These are phyloP conservation scores for Linnaemya tessellans DNA, from an alignment of 2,888 invertebrate genomes.

Conservation along the genomic window DNA sequence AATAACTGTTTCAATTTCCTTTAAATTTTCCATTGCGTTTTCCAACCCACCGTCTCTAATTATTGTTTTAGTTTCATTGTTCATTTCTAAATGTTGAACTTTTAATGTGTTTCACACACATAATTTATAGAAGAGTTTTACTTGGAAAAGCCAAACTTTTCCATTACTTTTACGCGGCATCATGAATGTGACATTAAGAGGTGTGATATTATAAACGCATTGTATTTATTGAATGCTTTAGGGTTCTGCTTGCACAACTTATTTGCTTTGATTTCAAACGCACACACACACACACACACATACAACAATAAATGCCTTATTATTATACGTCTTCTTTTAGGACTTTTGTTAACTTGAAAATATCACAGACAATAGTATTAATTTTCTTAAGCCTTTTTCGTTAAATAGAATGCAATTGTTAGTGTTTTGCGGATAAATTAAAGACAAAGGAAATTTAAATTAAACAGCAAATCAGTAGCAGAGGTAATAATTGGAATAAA, in stretches of 20 bases:
- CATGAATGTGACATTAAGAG: slow-evolving; percentile 69
- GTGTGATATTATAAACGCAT: slow-evolving; percentile 64
- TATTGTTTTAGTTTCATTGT: slow-evolving; percentile 27
- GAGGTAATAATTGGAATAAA: not conserved
- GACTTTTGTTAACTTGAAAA: slow-evolving; percentile 29
- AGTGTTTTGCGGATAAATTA: not conserved
- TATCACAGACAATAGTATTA: slow-evolving; percentile 51
- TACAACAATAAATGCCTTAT: slow-evolving; percentile 15
- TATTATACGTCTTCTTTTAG: slow-evolving; percentile 3
- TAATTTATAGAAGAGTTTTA: not conserved
- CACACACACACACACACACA: not conserved
- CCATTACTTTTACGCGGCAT: slow-evolving; percentile 12
- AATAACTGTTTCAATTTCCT: too few species aligned
- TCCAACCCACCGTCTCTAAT: slow-evolving; percentile 10
- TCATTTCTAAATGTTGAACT: not conserved
- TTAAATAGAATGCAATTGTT: slow-evolving; percentile 15
- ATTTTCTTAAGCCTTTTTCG: slow-evolving; percentile 29
- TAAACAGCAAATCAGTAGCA: not conserved
- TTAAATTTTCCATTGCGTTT: not conserved
- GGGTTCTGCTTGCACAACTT: slow-evolving; percentile 21
- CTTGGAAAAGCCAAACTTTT: slow-evolving; percentile 45
- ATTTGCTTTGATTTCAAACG: slow-evolving; percentile 50
- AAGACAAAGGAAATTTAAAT: slow-evolving; percentile 15
- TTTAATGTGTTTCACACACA: not conserved
- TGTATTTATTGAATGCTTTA: slow-evolving; percentile 49